Percentiles rank a stretch among this genome's conserved stretches.
phyloP scores from a whole-genome alignment of 1,140 invertebrate genomes.

The Penaeus indicus region DNA sequence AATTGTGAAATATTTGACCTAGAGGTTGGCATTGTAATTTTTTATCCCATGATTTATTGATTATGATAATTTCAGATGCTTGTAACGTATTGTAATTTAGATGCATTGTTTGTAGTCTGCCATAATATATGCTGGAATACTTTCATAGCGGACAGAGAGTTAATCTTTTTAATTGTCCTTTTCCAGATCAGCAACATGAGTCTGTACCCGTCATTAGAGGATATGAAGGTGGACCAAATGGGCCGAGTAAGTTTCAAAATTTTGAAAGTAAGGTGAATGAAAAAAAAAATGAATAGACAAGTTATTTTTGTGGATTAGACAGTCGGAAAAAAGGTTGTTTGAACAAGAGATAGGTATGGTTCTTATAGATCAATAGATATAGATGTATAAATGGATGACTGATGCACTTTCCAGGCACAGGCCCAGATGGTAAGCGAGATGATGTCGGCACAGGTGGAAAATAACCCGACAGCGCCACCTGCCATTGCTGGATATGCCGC shows the following conservation, averaged over 20 bases:
- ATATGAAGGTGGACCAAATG: conserved; percentile 93
- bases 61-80: no score
- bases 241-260: conserved; percentile 75
- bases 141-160: no score
- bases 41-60: no score
- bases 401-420: conserved; percentile 19
- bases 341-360: neutral
- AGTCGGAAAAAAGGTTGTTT: neutral
- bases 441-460: conserved; percentile 5
- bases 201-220: conserved; percentile 92
- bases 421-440: conserved; percentile 51
- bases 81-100: no score
- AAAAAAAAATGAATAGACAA: neutral
- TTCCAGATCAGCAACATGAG: conserved; percentile 75
- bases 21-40: no score
- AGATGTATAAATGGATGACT: neutral
- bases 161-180: no score
- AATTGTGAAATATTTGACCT: no score
- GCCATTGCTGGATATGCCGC: neutral
- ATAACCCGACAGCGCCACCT: conserved; percentile 8
- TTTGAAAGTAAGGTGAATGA: neutral
- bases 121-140: no score
- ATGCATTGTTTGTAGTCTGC: no score
- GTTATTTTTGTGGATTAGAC: no score
- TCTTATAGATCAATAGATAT: neutral